Evolutionary conservation across 2,797 vertebrate species (phyloP).

Genomic region (Micropoecilia bifurca): DNA sequence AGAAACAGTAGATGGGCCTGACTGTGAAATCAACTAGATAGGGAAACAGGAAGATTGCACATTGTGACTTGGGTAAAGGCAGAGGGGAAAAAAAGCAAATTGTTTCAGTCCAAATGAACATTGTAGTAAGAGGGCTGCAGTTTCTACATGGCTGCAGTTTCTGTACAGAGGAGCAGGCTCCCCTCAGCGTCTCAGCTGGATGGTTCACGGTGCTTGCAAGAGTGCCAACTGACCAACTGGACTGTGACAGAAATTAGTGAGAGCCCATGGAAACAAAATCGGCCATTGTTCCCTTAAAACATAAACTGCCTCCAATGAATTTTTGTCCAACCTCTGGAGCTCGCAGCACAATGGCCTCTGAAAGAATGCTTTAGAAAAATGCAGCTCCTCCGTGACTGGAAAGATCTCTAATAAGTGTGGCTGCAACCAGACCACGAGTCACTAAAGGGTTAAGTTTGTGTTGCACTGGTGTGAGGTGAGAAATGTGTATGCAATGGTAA

Average conservation of each 20-base stretch:
- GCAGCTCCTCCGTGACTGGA: conserved; percentile 43
- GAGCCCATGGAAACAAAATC: conserved; percentile 13
- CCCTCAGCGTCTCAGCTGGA: conserved; percentile 51
- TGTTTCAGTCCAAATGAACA: conserved; percentile 8
- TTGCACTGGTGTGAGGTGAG: conserved; percentile 17
- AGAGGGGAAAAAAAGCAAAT: conserved; percentile 13
- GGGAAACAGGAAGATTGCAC: conserved; percentile 11
- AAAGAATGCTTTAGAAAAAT: conserved; percentile 54
- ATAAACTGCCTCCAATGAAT: conserved; percentile 35
- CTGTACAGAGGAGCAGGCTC: conserved; percentile 26
- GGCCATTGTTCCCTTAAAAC: conserved; percentile 28
- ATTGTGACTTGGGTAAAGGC: conserved; percentile 16
- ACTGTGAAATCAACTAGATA: conserved; percentile 4
- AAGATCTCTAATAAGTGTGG: conserved; percentile 48
- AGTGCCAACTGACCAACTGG: conserved; percentile 42
- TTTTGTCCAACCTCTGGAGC: conserved; percentile 19
- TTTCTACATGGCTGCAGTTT: conserved; percentile 23
- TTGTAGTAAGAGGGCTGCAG: conserved; percentile 24
- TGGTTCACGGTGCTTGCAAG: conserved; percentile 33
- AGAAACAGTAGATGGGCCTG: background rate
- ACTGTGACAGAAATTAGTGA: conserved; percentile 48
- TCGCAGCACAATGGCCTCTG: conserved; percentile 35
- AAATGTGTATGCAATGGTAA: conserved; percentile 1
- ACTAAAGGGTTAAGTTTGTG: conserved; percentile 19
- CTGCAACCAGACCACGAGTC: conserved; percentile 37